Base-by-base conservation (phyloP, 2,113 vertebrate genomes). In the Xiphias gladius region DNA sequence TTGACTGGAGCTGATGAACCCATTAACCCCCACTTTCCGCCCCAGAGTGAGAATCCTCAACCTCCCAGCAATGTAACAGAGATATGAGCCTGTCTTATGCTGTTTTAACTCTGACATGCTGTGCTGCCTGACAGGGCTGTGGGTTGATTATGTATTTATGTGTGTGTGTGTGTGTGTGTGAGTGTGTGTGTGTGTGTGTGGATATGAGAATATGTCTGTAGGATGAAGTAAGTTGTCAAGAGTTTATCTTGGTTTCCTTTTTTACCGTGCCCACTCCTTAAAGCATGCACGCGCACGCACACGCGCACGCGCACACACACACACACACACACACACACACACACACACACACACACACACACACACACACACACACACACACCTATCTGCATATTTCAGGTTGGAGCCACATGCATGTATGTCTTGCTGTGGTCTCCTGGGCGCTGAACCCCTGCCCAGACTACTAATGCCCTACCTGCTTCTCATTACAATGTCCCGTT, bases 391-490 rank as follows among this genome's bases (percentile, higher is more conserved):
- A 77, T 48, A 37, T 8, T 46, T 24, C 68, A 43, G 75, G 22
- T 75, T 39, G 17, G 83, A 62, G 70, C 61, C 76, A 50, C 30
- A 67, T 75, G 85, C 55, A n/a, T 76, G 63, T 67, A 78, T 71
- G 76, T 58, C 79, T 67, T 70, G 80, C 72, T 57, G 59, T 28
- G 19, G 78, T 74, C 78, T 87, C 84, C 73, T 66, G 81, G 77
- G 88, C 59, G 1, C 77, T 86, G 88, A 86, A 76, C 80, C 69
- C 74, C 79, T 92, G 89, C 80, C 80, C 85, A 73, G 90, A 93
- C 91, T 94, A 63, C 89, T 91, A 90, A 93, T 91, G 83, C 22
- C 55, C 84, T 63, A 86, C 85, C 85, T 88, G 87, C 72, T 84
- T 63, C 90, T 93, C 84, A 92, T 92, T 89, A 93, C 68, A 84